Evolutionary conservation across 2,888 invertebrate genomes (phyloP).

Genomic region (Coleophora flavipennella): DNA sequence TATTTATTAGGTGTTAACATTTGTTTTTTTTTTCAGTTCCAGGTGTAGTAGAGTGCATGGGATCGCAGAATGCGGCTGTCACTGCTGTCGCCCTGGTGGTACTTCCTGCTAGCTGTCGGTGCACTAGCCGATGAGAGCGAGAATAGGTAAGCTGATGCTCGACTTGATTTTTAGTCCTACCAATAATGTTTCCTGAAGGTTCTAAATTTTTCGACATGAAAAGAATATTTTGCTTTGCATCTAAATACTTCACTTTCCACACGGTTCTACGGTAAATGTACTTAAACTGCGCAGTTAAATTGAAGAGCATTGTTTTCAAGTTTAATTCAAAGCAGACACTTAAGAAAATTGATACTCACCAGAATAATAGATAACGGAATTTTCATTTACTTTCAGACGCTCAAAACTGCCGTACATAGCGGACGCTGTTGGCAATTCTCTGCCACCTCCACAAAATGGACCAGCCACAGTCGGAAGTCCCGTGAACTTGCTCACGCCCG

Average conservation of each 20-base stretch:
- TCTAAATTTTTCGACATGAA: too few species aligned
- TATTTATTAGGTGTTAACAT: not conserved
- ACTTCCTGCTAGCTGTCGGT: conserved; percentile 28
- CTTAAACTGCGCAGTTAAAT: too few species aligned
- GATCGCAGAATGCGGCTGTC: conserved; percentile 37
- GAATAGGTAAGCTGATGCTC: conserved; percentile 31
- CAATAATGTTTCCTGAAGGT: too few species aligned
- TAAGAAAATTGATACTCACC: too few species aligned
- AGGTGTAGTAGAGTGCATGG: conserved; percentile 37
- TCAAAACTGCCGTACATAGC: conserved; percentile 73
- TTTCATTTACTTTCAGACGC: conserved; percentile 29
- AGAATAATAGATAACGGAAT: too few species aligned
- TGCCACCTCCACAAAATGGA: conserved; percentile 73
- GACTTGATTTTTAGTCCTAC: too few species aligned
- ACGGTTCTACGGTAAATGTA: too few species aligned
- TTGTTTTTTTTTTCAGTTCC: conserved; percentile 26
- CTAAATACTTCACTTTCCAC: too few species aligned
- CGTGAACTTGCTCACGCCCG: conserved; percentile 83
- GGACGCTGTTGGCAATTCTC: conserved; percentile 78
- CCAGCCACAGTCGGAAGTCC: conserved; percentile 83
- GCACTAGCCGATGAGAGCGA: conserved; percentile 35
- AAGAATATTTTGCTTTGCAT: too few species aligned
- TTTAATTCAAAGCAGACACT: too few species aligned
- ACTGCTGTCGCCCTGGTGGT: conserved; percentile 29
- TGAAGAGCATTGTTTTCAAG: too few species aligned